Evolutionary conservation across 2,113 vertebrate species (phyloP).

Genomic region (Actenoides lindsayi): DNA sequence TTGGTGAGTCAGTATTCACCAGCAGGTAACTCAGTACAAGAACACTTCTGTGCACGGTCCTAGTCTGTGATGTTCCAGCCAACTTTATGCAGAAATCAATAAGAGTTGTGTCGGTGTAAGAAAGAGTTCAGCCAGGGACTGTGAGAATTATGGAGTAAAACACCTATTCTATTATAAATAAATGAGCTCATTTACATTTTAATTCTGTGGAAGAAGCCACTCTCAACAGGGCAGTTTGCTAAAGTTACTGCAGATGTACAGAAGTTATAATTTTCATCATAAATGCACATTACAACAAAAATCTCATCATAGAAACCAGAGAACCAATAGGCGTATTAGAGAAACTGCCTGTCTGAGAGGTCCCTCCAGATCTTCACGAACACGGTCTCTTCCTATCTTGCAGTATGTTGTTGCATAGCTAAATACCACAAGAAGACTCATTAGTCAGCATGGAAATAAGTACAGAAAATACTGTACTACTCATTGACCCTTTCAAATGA

Average conservation of each 20-base stretch:
- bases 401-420: neutral
- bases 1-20: neutral
- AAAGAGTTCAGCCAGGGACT: neutral
- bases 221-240: conserved; percentile 43
- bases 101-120: neutral
- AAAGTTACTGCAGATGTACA: conserved; percentile 12
- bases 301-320: conserved; percentile 18
- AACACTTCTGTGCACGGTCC: neutral
- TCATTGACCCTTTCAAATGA: neutral
- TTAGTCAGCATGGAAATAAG: conserved; percentile 2
- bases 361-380: neutral
- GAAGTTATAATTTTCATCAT: conserved; percentile 43
- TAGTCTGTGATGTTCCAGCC: neutral
- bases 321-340: neutral
- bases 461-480: conserved; percentile 8
- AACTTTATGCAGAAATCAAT: neutral
- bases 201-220: neutral
- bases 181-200: conserved; percentile 40
- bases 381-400: neutral
- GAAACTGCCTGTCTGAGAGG: conserved; percentile 6
- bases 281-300: conserved; percentile 35
- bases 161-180: conserved; percentile 42
- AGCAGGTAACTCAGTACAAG: neutral
- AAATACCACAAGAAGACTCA: neutral
- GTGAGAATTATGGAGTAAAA: neutral